These are phyloP conservation scores for Dasypus novemcinctus DNA, from an alignment of 2,113 vertebrate species.

Conservation along the genomic window DNA sequence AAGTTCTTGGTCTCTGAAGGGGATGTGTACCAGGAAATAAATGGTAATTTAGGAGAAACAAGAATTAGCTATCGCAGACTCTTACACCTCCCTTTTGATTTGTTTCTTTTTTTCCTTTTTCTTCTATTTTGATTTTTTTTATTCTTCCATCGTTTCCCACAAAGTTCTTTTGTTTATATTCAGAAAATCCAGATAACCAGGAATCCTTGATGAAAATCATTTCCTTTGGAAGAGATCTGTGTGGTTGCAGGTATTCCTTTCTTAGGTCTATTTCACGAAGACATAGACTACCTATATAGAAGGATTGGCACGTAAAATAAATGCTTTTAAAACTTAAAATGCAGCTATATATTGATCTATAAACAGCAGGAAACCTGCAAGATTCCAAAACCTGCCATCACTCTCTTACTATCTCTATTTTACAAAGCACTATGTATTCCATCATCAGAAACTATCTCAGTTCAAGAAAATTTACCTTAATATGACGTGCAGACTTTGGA, in stretches of 20 bases:
- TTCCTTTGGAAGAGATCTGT: constrained; percentile 18
- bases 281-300: constrained; percentile 14
- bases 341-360: constrained; percentile 63
- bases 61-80: constrained; percentile 1
- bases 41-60: constrained; percentile 40
- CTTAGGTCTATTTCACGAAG: constrained; percentile 14
- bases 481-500: neutral
- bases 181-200: constrained; percentile 28
- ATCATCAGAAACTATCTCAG: constrained; percentile 12
- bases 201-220: neutral
- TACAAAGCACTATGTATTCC: neutral
- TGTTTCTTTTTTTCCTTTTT: neutral
- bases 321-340: constrained; percentile 60
- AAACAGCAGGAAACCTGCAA: constrained; percentile 61
- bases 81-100: neutral
- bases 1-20: neutral
- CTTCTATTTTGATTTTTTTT: constrained; percentile 28
- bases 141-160: neutral
- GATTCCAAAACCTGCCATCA: constrained; percentile 40
- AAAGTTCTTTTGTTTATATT: constrained; percentile 27
- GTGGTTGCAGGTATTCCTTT: neutral
- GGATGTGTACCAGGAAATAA: constrained; percentile 55
- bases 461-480: constrained; percentile 35
- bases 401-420: constrained; percentile 30
- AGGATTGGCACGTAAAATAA: constrained; percentile 61